Base-by-base conservation (phyloP, 1,140 invertebrate species). In the Heliconius melpomene region DNA sequence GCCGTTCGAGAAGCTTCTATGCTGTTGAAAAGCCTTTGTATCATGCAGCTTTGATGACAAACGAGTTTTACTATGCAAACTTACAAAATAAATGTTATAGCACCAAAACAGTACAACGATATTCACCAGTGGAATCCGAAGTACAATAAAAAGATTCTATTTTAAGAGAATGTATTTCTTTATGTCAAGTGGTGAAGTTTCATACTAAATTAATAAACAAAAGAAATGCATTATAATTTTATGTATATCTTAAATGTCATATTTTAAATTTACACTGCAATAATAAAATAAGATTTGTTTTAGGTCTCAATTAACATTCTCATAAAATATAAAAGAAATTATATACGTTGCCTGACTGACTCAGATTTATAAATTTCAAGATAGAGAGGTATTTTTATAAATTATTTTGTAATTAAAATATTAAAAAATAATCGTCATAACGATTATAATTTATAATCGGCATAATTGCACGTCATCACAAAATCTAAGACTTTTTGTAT, bases 91-190 rank as follows among this genome's bases (percentile, higher is more conserved):
- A 66, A 72, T 77, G 75, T 74, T 66, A 74, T 81, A 83, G 82
- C 82, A 83, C 82, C 82, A 83, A 78, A 79, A 77, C 76, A 83
- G 79, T 76, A 83, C 75, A 79, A 77, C 75, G 74, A 52, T 75
- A n/a, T 75, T 76, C 50, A 80, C 32, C 52, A 79, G 72, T 74
- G 32, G 5, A 50, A 79, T 70, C 36, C 23, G 38, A 40, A 70
- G n/a, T 29, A 66, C 26, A 66, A 26, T 66, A 29, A 29, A 26
- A 29, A 13, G 60, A 66, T 66, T 66, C 11, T 66, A 29, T 66
- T 66, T 29, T 29, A 66, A 13, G 26, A 66, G 26, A 16, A 66
- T 66, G 60, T 13, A 23, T 60, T 29, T 13, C 20, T 66, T 66
- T 5, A 66, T 18, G n/a, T 8, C 9, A 16, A 29, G 5, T 26